Base-by-base conservation (phyloP, 2,888 invertebrate species). In the Oligia latruncula region DNA sequence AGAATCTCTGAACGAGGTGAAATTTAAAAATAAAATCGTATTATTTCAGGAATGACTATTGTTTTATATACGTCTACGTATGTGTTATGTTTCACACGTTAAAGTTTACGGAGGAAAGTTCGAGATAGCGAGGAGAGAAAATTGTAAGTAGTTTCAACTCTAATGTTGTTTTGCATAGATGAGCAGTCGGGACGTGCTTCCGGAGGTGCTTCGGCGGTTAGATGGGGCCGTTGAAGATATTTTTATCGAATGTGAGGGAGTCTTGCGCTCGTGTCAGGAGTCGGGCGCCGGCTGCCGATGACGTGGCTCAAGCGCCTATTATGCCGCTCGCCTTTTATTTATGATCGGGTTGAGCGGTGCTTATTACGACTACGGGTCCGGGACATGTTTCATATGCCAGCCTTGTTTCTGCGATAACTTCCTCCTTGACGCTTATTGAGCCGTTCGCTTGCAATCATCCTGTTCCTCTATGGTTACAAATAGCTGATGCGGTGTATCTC, bases 291-390 rank as follows among this genome's bases (percentile, higher is more conserved):
- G 94, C 95, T 96, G 96, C 88, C 91, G 90, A 90, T 95, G 96
- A 95, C 95, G 95, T 92, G 92, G 90, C 92, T 91, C 92, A 92
- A 94, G 92, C 91, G 93, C 91, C 93, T 93, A 93, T 95, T 93
- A 94, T 93, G 93, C 92, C 92, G 90, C 90, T 93, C 91, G 92
- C 94, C 93, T 95, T 95, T 96, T 96, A 96, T 96, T 96, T 96
- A 96, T 95, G 95, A 94, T 92, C 93, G 91, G 94, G 93, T 95
- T 95, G 94, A 95, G 93, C 94, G 93, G 92, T 93, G 94, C 95
- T 95, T 95, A 96, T 95, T 96, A 94, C 95, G 92, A 92, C 91
- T 94, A 92, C 88, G 93, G 92, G 92, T 90, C 90, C 90, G 91
- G 90, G 92, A 94, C 93, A 94, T 94, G 94, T 94, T 95, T 95